Evolutionary conservation across 2,888 invertebrate genomes (phyloP).

Genomic region (Stenotaenia linearis): DNA sequence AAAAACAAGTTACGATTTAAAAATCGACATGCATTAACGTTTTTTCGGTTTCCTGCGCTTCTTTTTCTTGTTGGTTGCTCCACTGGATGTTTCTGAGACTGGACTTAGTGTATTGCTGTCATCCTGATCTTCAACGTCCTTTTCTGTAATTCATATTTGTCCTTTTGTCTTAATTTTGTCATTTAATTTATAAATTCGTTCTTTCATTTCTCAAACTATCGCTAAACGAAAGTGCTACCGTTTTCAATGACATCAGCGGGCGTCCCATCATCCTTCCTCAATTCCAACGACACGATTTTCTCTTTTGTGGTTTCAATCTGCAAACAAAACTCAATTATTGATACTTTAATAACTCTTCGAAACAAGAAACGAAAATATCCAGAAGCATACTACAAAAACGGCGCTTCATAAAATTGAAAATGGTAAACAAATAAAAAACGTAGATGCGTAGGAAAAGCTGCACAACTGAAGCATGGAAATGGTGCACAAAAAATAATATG

Average conservation of each 20-base stretch:
- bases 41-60: not conserved
- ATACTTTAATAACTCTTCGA: not conserved
- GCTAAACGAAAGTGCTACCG: not conserved
- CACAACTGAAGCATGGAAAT: not conserved
- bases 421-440: not conserved
- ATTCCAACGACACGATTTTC: constrained; percentile 82
- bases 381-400: not conserved
- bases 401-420: too few relatives aligned
- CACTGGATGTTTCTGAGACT: not conserved
- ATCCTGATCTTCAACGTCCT: not conserved
- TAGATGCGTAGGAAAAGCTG: not conserved
- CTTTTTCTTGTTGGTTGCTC: not conserved
- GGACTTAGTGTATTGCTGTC: not conserved
- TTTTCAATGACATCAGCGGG: not conserved
- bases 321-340: constrained; percentile 4
- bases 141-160: not conserved
- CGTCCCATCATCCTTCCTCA: constrained; percentile 48
- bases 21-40: not conserved
- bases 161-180: not conserved
- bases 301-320: constrained; percentile 87
- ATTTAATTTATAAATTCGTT: not conserved
- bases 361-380: not conserved
- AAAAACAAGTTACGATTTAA: not conserved
- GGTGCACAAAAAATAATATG: not conserved
- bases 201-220: not conserved